These are phyloP conservation scores for Carassius gibelio DNA, from an alignment of 2,113 vertebrate species.

Conservation along the genomic window DNA sequence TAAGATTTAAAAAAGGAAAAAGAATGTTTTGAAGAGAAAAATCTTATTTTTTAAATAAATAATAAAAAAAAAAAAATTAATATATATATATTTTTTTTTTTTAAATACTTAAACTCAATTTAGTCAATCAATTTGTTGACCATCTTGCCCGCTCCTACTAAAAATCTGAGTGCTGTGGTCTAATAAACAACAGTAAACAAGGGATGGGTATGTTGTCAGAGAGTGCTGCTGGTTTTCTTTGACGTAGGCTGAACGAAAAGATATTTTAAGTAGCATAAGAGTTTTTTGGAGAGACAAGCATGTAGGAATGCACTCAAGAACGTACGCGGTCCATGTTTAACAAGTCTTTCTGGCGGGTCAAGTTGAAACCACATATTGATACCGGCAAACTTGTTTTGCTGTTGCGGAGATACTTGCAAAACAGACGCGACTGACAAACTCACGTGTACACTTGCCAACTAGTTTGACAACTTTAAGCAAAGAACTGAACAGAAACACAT, in stretches of 20 bases:
- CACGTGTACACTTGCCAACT: background rate
- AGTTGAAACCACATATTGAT: background rate
- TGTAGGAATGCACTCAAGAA: background rate
- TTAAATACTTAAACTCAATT: no score
- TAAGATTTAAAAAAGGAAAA: background rate
- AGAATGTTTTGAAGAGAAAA: background rate
- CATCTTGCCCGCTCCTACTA: background rate
- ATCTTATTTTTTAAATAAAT: no score
- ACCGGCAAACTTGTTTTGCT: background rate
- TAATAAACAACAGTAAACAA: background rate
- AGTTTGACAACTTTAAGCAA: background rate
- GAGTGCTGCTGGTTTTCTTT: background rate
- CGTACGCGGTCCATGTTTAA: background rate
- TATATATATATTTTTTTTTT: no score
- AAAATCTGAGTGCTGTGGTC: background rate
- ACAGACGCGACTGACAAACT: background rate
- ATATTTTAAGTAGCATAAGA: background rate
- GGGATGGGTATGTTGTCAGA: background rate
- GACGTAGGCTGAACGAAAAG: background rate
- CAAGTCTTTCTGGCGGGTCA: background rate
- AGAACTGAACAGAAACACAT: background rate
- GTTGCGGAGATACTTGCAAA: constrained; percentile 10
- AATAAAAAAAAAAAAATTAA: no score
- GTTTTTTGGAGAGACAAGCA: background rate
- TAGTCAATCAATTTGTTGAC: background rate